Evolutionary conservation across 2,797 vertebrate genomes (phyloP), one percentile per base, ranked within the genome.

Genomic region (Channa striata): DNA sequence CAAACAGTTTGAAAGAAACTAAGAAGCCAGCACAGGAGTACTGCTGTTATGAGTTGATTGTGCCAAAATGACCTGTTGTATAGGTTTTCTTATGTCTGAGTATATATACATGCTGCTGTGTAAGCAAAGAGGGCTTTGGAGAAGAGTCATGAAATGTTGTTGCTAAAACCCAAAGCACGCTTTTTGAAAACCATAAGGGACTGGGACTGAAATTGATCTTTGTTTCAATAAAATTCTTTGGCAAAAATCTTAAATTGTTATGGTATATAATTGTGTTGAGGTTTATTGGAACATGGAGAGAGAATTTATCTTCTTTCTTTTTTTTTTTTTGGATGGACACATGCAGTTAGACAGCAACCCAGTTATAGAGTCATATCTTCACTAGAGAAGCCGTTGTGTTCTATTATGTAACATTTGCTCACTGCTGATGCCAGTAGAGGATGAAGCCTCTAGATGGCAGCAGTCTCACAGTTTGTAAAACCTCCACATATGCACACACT

Each of bases 181-280:
- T 94, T 93, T 94, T 92, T 92, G 84, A 90, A 91, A 92, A 93
- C 85, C 81, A 91, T 89, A 93, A 94, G 91, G 93, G 92, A 94
- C 82, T 93, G 91, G 91, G 92, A 93, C 87, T 94, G 90, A 92
- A 91, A 92, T 91, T 92, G 87, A 93, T 93, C 87, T 93, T 94
- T 92, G 91, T 94, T 95, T 94, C 92, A 95, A 95, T 95, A 95
- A 95, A 95, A 92, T 85, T 92, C 86, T 94, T 92, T 47, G 9
- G 16, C 8, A 47, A 47, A 20, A 47, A 47, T 12, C 10, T 21
- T 3, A 47, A 19, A 47, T 47, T 57, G 8, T 39, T 49, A 34
- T 14, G 6, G 19, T 40, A 8, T 34, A 12, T 14, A 20, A 37
- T 40, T 16, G 20, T 54, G 12, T 53, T 72, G 30, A 43, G 44